phyloP scores from a whole-genome alignment of 2,113 vertebrate species.

The Hemiscyllium ocellatum region DNA sequence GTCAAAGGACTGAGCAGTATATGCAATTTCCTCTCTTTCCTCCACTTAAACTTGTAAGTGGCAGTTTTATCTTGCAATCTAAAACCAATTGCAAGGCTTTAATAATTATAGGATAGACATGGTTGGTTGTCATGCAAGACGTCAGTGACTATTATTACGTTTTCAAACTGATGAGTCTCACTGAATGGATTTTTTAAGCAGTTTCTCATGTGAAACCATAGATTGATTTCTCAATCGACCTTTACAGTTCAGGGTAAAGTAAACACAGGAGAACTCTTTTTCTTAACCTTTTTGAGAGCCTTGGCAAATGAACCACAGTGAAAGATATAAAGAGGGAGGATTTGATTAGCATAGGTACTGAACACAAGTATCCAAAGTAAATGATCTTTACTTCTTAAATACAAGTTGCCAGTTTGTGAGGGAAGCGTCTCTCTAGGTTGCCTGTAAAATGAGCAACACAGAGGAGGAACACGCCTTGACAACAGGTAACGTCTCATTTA shows the following conservation, averaged over 20 bases:
- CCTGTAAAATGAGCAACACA: background rate
- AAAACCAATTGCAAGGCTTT: background rate
- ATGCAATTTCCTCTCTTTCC: conserved; percentile 43
- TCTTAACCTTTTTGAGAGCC: background rate
- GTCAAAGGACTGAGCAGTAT: background rate
- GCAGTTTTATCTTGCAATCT: conserved; percentile 27
- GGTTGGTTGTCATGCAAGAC: background rate
- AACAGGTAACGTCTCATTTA: background rate
- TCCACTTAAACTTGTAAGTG: conserved; percentile 41
- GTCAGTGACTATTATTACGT: conserved; percentile 38
- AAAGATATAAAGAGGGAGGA: background rate
- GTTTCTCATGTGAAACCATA: background rate
- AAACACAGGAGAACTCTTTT: background rate
- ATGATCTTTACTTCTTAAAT: background rate
- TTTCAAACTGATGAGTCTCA: background rate
- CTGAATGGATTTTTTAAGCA: background rate
- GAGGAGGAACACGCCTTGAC: background rate
- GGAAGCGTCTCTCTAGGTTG: background rate
- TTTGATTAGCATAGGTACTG: background rate
- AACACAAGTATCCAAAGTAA: background rate
- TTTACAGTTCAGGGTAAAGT: background rate
- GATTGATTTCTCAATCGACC: conserved; percentile 18
- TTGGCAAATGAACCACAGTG: background rate
- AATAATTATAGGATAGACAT: conserved; percentile 2
- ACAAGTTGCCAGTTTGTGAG: background rate